Evolutionary conservation across 1,140 invertebrate species (phyloP).

Genomic region (Sycobia sp.): DNA sequence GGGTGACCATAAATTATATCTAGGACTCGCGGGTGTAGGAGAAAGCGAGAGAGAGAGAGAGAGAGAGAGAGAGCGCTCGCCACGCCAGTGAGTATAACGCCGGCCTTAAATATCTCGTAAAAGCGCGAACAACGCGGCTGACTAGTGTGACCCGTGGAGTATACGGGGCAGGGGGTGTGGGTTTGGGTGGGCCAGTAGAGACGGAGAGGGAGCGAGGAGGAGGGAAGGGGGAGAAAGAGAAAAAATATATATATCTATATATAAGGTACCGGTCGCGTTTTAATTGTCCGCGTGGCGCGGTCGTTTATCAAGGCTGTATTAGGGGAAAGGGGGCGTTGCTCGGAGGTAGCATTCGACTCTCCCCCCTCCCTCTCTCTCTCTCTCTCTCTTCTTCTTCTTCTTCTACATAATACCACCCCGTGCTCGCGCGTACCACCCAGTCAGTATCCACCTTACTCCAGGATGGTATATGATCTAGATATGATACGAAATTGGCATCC

Average conservation of each 20-base stretch:
- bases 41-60: no score
- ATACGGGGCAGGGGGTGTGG: background rate
- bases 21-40: slow-evolving; percentile 45
- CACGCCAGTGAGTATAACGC: no score
- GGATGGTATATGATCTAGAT: no score
- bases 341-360: slow-evolving; percentile 1
- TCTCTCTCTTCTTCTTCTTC: no score
- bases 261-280: background rate
- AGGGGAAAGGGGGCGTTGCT: slow-evolving; percentile 5
- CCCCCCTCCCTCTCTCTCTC: no score
- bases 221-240: no score
- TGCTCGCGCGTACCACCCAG: no score
- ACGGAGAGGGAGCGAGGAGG: background rate
- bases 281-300: slow-evolving; percentile 13
- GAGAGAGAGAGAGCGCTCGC: no score
- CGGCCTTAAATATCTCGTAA: slow-evolving; percentile 55
- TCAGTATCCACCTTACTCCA: slow-evolving; percentile 17
- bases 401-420: no score
- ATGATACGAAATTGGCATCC: no score
- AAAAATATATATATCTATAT: no score
- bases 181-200: background rate
- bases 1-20: slow-evolving; percentile 55
- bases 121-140: slow-evolving; percentile 37
- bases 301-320: slow-evolving; percentile 20
- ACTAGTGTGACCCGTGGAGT: no score